Conservation (phyloP, 2,797 vertebrate genomes). For the Catamblyrhynchus diadema region DNA sequence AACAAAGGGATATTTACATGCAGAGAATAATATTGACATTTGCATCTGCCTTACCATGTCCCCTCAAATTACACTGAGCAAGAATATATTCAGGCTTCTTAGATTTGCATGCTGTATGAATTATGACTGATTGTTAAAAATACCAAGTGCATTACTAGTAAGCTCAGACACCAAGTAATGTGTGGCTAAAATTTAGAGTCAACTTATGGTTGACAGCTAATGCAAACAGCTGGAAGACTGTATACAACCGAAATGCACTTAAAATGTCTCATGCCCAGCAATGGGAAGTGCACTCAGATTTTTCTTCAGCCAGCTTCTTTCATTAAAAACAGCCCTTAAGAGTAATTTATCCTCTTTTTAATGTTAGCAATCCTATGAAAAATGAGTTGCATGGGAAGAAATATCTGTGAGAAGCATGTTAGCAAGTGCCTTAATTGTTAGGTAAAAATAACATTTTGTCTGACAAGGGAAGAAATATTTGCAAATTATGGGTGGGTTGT, state of each 20-base stretch:
- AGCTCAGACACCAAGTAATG: not conserved
- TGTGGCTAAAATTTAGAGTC: not conserved
- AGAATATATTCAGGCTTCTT: not conserved
- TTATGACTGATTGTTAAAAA: not conserved
- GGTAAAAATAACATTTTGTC: not conserved
- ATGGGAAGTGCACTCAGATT: not conserved
- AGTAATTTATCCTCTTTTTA: not conserved
- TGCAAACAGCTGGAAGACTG: not conserved
- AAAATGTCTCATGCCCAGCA: not conserved
- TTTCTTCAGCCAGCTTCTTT: not conserved
- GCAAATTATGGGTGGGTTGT: not conserved
- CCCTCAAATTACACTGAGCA: not conserved
- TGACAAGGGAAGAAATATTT: not conserved
- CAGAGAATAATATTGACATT: not conserved
- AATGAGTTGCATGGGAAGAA: not conserved
- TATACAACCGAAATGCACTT: not conserved
- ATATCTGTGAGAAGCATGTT: not conserved
- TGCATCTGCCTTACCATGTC: not conserved
- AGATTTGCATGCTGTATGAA: not conserved
- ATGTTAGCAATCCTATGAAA: not conserved
- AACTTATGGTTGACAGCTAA: not conserved
- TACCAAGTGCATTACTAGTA: not conserved
- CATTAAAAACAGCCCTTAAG: not conserved
- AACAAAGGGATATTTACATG: conserved; percentile 9
- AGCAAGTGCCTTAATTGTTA: not conserved